Evolutionary conservation across 2,888 invertebrate species (phyloP).

Genomic region (Zygogramma bicolorata): DNA sequence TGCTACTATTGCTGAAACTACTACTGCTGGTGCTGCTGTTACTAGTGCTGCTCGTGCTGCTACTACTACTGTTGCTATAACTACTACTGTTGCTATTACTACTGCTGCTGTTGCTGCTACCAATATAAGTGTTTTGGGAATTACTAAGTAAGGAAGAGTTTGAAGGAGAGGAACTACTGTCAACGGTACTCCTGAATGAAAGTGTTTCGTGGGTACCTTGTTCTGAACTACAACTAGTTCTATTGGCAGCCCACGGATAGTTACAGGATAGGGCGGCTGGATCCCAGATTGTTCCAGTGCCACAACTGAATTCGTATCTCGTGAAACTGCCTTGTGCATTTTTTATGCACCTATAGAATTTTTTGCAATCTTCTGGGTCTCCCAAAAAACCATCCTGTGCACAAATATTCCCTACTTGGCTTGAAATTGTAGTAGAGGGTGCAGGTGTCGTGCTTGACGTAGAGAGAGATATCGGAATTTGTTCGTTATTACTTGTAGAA

Average conservation of each 20-base stretch:
- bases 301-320: slow-evolving; percentile 79
- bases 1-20: neutral
- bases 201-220: slow-evolving; percentile 22
- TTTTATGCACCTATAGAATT: slow-evolving; percentile 81
- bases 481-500: slow-evolving; percentile 42
- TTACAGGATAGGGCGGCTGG: slow-evolving; percentile 77
- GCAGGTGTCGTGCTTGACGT: slow-evolving; percentile 26
- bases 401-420: slow-evolving; percentile 64
- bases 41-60: slow-evolving; percentile 1
- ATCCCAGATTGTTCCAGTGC: slow-evolving; percentile 84
- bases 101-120: slow-evolving; percentile 19
- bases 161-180: slow-evolving; percentile 28
- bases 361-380: slow-evolving; percentile 78
- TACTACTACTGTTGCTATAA: slow-evolving; percentile 11
- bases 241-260: slow-evolving; percentile 72
- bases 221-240: slow-evolving; percentile 57
- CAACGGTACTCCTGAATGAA: slow-evolving; percentile 14
- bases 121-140: slow-evolving; percentile 35
- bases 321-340: slow-evolving; percentile 72
- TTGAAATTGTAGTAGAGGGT: slow-evolving; percentile 40
- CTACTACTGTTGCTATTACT: slow-evolving; percentile 16
- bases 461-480: slow-evolving; percentile 29
- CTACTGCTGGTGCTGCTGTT: neutral
- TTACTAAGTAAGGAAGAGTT: slow-evolving; percentile 40
- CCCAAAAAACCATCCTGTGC: slow-evolving; percentile 78